phyloP scores from a whole-genome alignment of 2,888 invertebrate genomes.

The Lasius platythorax region DNA sequence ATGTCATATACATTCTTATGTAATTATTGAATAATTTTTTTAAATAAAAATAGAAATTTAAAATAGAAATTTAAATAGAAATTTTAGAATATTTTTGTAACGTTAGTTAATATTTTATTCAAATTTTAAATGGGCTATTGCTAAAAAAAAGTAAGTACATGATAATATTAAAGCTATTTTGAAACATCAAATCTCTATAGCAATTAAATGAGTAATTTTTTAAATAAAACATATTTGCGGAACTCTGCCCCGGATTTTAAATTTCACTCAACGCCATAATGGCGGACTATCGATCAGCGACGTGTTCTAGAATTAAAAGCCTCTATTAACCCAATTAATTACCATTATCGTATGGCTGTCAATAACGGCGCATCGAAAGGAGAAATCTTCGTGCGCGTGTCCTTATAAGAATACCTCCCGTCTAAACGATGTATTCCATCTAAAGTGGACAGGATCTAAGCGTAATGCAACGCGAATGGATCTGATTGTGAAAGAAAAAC shows the following conservation, averaged over 20 bases:
- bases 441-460: background rate
- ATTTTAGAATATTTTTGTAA: background rate
- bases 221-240: background rate
- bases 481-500: background rate
- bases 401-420: constrained; percentile 51
- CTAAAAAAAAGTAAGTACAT: background rate
- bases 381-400: constrained; percentile 44
- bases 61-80: background rate
- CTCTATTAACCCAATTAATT: constrained; percentile 81
- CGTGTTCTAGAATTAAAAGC: constrained; percentile 64
- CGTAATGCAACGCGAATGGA: background rate
- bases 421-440: constrained; percentile 19
- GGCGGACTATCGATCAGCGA: constrained; percentile 62
- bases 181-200: background rate
- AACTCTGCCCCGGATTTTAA: constrained; percentile 49
- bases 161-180: background rate
- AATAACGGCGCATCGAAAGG: constrained; percentile 56
- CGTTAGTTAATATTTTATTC: background rate
- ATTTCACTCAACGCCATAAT: constrained; percentile 66
- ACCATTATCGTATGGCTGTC: constrained; percentile 75
- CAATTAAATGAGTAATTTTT: constrained; percentile 10
- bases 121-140: background rate
- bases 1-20: background rate
- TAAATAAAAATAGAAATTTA: background rate
- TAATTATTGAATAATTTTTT: constrained; percentile 6